A percentile compares a stretch with the other conserved stretches of the same genome.
Conservation (phyloP, 2,888 invertebrate genomes). For the Sturmia bella region DNA sequence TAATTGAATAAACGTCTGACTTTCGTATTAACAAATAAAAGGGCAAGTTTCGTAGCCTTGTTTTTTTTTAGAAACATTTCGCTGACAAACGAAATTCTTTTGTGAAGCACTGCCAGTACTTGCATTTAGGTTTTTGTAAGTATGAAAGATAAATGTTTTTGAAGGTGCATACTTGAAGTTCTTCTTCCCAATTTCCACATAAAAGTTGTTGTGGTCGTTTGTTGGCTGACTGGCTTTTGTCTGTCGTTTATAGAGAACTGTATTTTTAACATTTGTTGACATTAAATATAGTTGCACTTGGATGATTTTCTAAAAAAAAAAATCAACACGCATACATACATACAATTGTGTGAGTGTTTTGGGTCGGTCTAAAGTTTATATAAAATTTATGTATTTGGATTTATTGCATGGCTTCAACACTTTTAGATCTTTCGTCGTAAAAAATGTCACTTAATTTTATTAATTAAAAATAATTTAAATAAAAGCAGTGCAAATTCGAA, state of each 20-base stretch:
- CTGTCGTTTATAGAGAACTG: constrained; percentile 59
- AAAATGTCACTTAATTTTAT: neutral
- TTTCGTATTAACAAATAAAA: neutral
- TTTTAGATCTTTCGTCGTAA: neutral
- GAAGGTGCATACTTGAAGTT: constrained; percentile 13
- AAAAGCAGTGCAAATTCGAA: no score
- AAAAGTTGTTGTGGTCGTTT: constrained; percentile 33
- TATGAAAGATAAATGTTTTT: constrained; percentile 19
- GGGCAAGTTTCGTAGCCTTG: neutral
- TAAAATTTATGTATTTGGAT: neutral
- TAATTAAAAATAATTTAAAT: no score
- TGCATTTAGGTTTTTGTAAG: neutral
- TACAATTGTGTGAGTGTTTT: neutral
- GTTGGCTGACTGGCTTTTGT: constrained; percentile 65
- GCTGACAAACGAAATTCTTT: neutral
- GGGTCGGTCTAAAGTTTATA: neutral
- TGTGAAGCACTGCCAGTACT: neutral
- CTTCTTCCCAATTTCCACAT: constrained; percentile 10
- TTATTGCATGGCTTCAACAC: neutral
- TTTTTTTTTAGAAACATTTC: neutral
- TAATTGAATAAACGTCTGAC: no score
- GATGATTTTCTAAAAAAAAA: constrained; percentile 71
- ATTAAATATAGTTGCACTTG: constrained; percentile 80
- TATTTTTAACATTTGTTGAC: constrained; percentile 80
- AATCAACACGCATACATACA: neutral